Conservation (phyloP, 2,888 invertebrate species). For the Salticus scenicus region DNA sequence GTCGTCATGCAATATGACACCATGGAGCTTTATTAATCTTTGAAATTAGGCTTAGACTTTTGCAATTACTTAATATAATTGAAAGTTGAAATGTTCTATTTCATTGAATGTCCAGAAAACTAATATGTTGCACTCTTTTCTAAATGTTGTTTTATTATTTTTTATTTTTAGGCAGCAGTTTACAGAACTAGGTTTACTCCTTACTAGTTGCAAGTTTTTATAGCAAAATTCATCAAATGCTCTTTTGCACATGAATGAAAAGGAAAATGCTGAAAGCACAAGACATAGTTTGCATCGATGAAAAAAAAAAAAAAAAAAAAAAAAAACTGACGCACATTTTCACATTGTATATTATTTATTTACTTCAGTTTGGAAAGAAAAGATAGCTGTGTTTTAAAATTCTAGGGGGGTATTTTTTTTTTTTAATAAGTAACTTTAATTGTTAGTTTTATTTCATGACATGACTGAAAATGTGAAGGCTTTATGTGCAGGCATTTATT, state of each 20-base stretch:
- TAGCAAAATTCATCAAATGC: conserved; percentile 50
- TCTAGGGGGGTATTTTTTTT: neutral
- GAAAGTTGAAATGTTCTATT: too few relatives aligned
- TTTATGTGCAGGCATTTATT: conserved; percentile 56
- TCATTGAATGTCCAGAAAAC: too few relatives aligned
- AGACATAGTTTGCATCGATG: conserved; percentile 42
- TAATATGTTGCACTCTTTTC: too few relatives aligned
- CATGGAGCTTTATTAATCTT: too few relatives aligned
- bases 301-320: neutral
- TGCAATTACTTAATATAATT: too few relatives aligned
- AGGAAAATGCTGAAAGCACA: conserved; percentile 43
- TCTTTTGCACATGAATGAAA: conserved; percentile 49
- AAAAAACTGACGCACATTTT: conserved; percentile 63
- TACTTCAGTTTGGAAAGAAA: conserved; percentile 22
- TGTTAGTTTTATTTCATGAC: neutral
- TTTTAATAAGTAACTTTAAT: neutral
- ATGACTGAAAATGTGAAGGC: conserved; percentile 2
- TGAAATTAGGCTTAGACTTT: too few relatives aligned
- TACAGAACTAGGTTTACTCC: conserved; percentile 95
- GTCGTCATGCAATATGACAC: too few relatives aligned
- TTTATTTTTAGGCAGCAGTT: conserved; percentile 83
- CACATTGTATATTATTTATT: conserved; percentile 58
- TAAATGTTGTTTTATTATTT: neutral
- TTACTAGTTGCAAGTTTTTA: conserved; percentile 79
- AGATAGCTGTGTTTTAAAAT: neutral